Conservation (phyloP, 1,140 invertebrate species). For the Papilio dardanus region DNA sequence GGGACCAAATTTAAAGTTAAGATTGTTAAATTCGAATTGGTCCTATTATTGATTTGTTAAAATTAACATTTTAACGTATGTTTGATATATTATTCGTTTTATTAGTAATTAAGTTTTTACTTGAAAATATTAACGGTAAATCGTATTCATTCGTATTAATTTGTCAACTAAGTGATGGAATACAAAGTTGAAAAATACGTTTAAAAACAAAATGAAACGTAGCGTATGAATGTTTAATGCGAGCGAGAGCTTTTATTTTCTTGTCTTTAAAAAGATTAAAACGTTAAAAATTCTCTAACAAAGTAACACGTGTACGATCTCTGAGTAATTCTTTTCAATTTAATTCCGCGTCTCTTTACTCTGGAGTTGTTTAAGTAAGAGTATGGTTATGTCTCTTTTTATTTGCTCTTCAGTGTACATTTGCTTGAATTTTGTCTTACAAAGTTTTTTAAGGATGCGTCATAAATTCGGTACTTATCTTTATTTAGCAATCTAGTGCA, state of each 20-base stretch:
- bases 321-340: slow-evolving; percentile 20
- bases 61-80: not conserved
- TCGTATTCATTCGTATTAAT: not conserved
- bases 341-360: slow-evolving; percentile 3
- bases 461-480: no score
- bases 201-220: not conserved
- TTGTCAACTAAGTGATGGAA: not conserved
- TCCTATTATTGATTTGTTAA: no score
- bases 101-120: no score
- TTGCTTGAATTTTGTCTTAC: not conserved
- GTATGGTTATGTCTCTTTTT: not conserved
- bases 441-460: not conserved
- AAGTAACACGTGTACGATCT: slow-evolving; percentile 25
- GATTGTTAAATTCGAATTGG: no score
- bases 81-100: no score
- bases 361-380: slow-evolving; percentile 1
- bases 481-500: no score
- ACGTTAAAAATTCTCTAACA: slow-evolving; percentile 15
- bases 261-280: slow-evolving; percentile 2
- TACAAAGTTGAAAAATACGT: not conserved
- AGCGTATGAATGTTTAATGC: not conserved
- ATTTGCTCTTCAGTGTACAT: not conserved
- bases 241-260: slow-evolving; percentile 4
- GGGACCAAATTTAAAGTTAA: no score
- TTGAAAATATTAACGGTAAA: no score